Evolutionary conservation across 2,797 vertebrate genomes (phyloP).

Genomic region (Saxicola maurus): DNA sequence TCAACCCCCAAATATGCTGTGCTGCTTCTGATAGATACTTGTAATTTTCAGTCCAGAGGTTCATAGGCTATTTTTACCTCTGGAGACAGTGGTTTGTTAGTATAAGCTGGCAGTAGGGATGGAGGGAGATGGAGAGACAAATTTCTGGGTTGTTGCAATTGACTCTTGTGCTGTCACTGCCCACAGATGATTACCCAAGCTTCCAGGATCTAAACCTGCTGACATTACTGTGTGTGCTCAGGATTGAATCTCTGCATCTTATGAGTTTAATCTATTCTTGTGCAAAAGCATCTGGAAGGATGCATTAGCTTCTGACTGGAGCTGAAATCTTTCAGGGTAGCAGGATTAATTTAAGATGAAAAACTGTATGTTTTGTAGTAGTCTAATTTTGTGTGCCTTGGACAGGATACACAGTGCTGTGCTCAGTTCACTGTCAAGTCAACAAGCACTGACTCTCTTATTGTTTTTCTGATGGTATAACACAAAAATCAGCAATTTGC

Average conservation of each 20-base stretch:
- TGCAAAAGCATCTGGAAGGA: neutral
- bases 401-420: neutral
- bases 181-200: neutral
- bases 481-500: neutral
- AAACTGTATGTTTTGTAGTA: neutral
- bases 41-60: neutral
- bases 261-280: neutral
- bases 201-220: neutral
- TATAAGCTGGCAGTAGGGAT: neutral
- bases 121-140: neutral
- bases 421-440: neutral
- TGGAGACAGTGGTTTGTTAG: neutral
- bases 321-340: neutral
- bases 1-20: neutral
- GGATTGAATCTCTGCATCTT: neutral
- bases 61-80: neutral
- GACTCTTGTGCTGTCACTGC: neutral
- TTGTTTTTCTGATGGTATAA: neutral
- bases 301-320: neutral
- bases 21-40: neutral
- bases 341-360: neutral
- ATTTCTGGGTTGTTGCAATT: neutral
- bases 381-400: neutral
- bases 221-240: neutral
- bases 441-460: neutral